Evolutionary conservation across 2,797 vertebrate species (phyloP).

Genomic region (Tragelaphus oryx): DNA sequence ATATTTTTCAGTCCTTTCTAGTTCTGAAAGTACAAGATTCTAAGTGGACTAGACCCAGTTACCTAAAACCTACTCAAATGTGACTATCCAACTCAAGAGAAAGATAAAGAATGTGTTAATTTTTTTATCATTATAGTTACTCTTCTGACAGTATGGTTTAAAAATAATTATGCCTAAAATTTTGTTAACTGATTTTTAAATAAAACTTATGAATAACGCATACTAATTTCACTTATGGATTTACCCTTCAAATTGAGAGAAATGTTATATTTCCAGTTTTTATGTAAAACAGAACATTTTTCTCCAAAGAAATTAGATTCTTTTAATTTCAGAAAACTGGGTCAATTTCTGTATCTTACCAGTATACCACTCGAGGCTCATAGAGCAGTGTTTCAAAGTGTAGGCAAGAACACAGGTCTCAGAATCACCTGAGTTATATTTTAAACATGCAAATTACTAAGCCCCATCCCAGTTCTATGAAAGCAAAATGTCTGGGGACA

Average conservation of each 20-base stretch:
- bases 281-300: conserved; percentile 38
- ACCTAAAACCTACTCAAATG: background rate
- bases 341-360: background rate
- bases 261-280: conserved; percentile 50
- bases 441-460: background rate
- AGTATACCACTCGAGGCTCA: background rate
- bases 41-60: background rate
- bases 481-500: background rate
- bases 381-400: background rate
- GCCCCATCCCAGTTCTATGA: background rate
- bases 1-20: background rate
- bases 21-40: background rate
- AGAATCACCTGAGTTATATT: conserved; percentile 7
- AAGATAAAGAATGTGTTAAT: background rate
- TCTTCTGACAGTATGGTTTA: conserved; percentile 37
- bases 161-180: conserved; percentile 51
- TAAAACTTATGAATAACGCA: conserved; percentile 58
- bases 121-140: background rate
- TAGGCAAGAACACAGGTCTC: background rate
- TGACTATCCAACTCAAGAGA: conserved; percentile 9
- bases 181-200: conserved; percentile 53
- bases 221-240: conserved; percentile 42
- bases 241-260: conserved; percentile 33
- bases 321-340: conserved; percentile 44
- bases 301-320: conserved; percentile 32